Conservation (phyloP, 2,113 vertebrate species). For the Panthera leo region DNA sequence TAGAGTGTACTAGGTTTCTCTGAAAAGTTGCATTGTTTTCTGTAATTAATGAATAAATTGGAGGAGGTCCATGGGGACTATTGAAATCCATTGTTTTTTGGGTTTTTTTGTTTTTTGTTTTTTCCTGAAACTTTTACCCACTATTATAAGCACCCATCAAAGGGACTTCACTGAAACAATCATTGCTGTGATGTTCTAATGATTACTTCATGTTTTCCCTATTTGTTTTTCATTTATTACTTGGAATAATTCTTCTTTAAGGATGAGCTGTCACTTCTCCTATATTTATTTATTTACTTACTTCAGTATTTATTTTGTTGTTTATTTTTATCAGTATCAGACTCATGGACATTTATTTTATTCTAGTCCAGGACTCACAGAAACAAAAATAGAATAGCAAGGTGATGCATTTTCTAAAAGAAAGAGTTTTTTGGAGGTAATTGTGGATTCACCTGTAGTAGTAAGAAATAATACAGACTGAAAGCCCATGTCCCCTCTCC, state of each 20-base stretch:
- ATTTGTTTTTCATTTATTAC: neutral
- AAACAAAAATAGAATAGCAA: conserved; percentile 14
- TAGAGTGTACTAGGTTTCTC: neutral
- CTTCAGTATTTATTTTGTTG: neutral
- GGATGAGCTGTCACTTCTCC: neutral
- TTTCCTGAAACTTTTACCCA: neutral
- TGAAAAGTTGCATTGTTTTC: neutral
- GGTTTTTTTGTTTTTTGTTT: neutral
- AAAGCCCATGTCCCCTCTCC: neutral
- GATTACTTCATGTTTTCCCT: neutral
- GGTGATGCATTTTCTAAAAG: neutral
- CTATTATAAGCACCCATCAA: neutral
- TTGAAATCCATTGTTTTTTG: neutral
- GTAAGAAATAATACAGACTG: neutral
- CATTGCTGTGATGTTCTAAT: neutral
- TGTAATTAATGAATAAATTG: neutral
- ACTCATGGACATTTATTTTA: conserved; percentile 34
- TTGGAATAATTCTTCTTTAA: conserved; percentile 38
- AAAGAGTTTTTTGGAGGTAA: neutral
- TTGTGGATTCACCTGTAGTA: neutral
- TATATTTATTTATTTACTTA: neutral
- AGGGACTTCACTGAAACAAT: neutral
- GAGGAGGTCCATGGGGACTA: neutral
- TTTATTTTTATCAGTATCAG: neutral
- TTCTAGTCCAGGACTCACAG: neutral